Evolutionary conservation across 2,888 invertebrate species (phyloP), one percentile per base, ranked within the genome.

Genomic region (Lepidochitona cinerea): DNA sequence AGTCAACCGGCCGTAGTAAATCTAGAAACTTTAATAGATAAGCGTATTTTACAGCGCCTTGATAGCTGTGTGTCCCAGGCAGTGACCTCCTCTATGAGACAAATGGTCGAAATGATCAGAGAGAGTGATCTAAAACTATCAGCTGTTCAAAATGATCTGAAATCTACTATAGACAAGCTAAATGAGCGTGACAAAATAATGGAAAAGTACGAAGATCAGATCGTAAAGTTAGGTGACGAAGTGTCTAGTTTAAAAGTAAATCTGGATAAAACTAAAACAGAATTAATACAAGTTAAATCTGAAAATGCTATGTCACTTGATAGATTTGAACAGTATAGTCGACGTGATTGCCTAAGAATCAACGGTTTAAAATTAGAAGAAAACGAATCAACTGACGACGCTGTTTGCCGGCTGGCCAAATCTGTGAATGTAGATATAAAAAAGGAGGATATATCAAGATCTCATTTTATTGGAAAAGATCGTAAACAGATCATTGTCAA

Each of bases 401-500:
- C 66, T 23, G 66, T 66, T n/a, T 37, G 35, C 35, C 14, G 66
- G 18, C 2, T 66, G 66, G 66, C 66, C 12, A 66, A 35, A 18
- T 35, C 5, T 35, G 35, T 33, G 2, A 66, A 66, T 36, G 66
- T 66, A n/a, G 14, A 1, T 7, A 29, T 66, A n/a, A 66, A 35
- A 3, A 41, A 41, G 18, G 18, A 18, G 9, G 41, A 41, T 18
- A 41, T 41, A 12, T 41, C 18, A 41, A 41, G 41, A 18, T 41
- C 41, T 12, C 41, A 41, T 18, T 41, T 41, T 41, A 18, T 41
- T 41, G 41, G 9, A 9, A 41, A 41, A 41, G 9, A 41, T 12
- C 41, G 41, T 18, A 41, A 66, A 23, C 66, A 66, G 37, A 66
- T 66, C 37, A 35, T 66, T 33, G 66, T 66, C 1, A 66, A 66